These are phyloP conservation scores for Alloscopus bannaensis DNA, from an alignment of 2,888 invertebrate genomes.

Conservation along the genomic window DNA sequence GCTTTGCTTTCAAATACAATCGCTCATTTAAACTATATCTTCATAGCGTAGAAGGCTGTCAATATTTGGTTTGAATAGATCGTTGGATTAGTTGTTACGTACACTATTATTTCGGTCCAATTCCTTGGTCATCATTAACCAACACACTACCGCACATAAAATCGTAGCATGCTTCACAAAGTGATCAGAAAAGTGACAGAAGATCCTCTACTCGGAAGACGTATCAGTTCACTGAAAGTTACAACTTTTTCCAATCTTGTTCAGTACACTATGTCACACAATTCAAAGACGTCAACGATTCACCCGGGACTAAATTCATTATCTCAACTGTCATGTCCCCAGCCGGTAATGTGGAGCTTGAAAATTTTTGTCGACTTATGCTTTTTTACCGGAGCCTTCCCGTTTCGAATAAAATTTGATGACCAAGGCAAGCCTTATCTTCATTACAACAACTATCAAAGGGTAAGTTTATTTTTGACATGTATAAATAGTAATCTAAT, in stretches of 20 bases:
- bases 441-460: slow-evolving; percentile 16
- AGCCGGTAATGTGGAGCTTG: background rate
- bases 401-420: slow-evolving; percentile 37
- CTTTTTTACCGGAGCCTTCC: slow-evolving; percentile 36
- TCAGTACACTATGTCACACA: too few species aligned
- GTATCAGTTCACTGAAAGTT: too few species aligned
- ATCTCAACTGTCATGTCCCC: background rate
- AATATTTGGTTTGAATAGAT: slow-evolving; percentile 23
- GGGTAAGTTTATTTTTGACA: slow-evolving; percentile 16
- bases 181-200: too few species aligned
- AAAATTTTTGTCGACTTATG: slow-evolving; percentile 20
- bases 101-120: slow-evolving; percentile 41
- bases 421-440: background rate
- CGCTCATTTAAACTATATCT: background rate
- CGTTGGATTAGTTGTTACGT: slow-evolving; percentile 31
- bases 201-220: too few species aligned
- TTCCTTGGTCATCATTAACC: slow-evolving; percentile 19
- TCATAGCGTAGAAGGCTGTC: background rate
- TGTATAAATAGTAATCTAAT: background rate
- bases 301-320: too few species aligned
- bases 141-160: too few species aligned
- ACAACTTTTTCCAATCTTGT: too few species aligned
- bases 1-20: background rate
- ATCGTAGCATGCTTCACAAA: too few species aligned
- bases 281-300: too few species aligned